Evolutionary conservation across 1,140 invertebrate species (phyloP), one percentile per base, ranked within the genome.

Genomic region (Cataglyphis hispanica): DNA sequence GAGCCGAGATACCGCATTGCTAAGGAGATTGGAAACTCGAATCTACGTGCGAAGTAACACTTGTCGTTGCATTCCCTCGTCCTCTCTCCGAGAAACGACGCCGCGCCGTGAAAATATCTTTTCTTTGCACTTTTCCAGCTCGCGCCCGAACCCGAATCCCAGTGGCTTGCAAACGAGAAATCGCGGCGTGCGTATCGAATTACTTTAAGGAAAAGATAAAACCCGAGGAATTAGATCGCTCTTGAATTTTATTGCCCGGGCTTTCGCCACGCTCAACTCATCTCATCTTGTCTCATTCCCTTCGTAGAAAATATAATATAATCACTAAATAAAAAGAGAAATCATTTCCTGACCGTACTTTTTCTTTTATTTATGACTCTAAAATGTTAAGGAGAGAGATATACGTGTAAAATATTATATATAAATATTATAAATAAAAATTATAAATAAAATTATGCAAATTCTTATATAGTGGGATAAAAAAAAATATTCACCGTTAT

Each of bases 41-140:
- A 89, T 89, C 88, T 88, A 89, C 89, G 89, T 87, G 88, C 84
- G 88, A 90, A 88, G 64, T 80, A 86, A 85, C 90, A 85, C 76
- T 90, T 85, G 85, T 75, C 87, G 43, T 56, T 66, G 40, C 31
- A 46, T 60, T 61, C 13, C 19, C 34, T 22, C 43, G 13, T 25
- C 53, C 25, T 13, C 16, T 46, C 27, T 40, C 27, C 31, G 4
- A 34, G 31, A 31, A n/a, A n/a, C n/a, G n/a, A n/a, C 34, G 34
- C 34, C 34, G 34, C 37, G 40, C 2, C 34, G 16, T 6, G 27
- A 67, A 22, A 27, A 22, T 53, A 50, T 31, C 34, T 43, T 50
- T 4, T 25, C 16, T 43, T 31, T 0, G n/a, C 46, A 40, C 34
- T 34, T 72, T 69, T 46, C 11, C 27, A 25, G 25, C 13, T 31